Evolutionary conservation across 2,797 vertebrate species (phyloP).

Genomic region (Chelmon rostratus): DNA sequence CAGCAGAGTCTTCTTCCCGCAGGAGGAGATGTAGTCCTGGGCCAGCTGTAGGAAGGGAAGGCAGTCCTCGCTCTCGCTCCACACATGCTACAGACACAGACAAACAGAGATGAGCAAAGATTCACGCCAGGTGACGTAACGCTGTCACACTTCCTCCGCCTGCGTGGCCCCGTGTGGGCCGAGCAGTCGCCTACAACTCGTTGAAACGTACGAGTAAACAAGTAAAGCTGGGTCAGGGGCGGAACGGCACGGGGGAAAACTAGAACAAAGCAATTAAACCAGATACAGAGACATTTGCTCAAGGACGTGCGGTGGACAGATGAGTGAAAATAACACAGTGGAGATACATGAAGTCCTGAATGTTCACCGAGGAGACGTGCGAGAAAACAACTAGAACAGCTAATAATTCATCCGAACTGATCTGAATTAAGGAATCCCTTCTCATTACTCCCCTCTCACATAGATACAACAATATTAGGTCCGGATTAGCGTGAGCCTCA

Average conservation of each 20-base stretch:
- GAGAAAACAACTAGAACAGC: not conserved
- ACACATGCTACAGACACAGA: conserved; percentile 90
- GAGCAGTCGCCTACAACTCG: not conserved
- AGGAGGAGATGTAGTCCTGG: conserved; percentile 99
- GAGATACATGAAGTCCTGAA: not conserved
- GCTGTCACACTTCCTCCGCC: conserved; percentile 2
- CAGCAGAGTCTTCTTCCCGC: conserved; percentile 97
- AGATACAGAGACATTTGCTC: conserved; percentile 30
- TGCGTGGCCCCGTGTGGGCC: not conserved
- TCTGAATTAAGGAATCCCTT: not conserved
- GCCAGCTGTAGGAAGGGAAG: conserved; percentile 97
- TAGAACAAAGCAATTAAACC: conserved; percentile 34
- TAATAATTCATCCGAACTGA: not conserved
- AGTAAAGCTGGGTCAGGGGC: conserved; percentile 40
- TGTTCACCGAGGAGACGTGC: not conserved
- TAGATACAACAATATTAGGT: not conserved
- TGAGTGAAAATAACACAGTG: not conserved
- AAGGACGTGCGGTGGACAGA: conserved; percentile 17
- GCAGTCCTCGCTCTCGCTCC: conserved; percentile 99
- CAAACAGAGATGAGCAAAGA: conserved; percentile 6
- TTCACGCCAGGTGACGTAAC: not conserved
- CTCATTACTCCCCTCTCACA: not conserved
- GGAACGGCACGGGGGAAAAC: conserved; percentile 17
- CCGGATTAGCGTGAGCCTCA: not conserved
- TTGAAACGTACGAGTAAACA: conserved; percentile 10